Evolutionary conservation across 2,888 invertebrate genomes (phyloP).

Genomic region (Zygogramma bicolorata): DNA sequence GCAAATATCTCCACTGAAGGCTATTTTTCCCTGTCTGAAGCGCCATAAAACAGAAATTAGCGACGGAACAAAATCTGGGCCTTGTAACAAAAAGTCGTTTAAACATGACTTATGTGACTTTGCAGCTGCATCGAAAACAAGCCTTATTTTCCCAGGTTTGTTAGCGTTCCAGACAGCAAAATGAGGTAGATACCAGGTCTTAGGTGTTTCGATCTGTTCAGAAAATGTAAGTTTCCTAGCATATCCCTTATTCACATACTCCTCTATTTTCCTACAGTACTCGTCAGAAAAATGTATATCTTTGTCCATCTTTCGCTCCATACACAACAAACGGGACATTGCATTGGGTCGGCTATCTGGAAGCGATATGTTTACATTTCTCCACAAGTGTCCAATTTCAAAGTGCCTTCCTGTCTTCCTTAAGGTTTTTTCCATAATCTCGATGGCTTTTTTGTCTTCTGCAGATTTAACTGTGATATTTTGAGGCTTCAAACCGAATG

Average conservation of each 20-base stretch:
- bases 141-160: not conserved
- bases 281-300: not conserved
- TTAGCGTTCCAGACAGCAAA: not conserved
- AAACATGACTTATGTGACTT: slow-evolving; percentile 4
- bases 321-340: not conserved
- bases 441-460: too few relatives aligned
- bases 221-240: not conserved
- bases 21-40: too few relatives aligned
- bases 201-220: not conserved
- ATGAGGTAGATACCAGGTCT: not conserved
- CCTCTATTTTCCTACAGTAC: too few relatives aligned
- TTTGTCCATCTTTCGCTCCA: not conserved
- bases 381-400: too few relatives aligned
- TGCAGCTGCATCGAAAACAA: slow-evolving; percentile 8
- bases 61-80: not conserved
- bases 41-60: not conserved
- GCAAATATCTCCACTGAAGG: too few relatives aligned
- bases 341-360: not conserved
- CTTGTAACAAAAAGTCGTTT: not conserved
- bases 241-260: not conserved
- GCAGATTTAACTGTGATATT: too few relatives aligned
- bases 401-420: too few relatives aligned
- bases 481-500: too few relatives aligned
- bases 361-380: not conserved
- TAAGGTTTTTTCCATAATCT: too few relatives aligned